Conservation (phyloP, 1,140 invertebrate species). For the Drosophila triauraria region DNA sequence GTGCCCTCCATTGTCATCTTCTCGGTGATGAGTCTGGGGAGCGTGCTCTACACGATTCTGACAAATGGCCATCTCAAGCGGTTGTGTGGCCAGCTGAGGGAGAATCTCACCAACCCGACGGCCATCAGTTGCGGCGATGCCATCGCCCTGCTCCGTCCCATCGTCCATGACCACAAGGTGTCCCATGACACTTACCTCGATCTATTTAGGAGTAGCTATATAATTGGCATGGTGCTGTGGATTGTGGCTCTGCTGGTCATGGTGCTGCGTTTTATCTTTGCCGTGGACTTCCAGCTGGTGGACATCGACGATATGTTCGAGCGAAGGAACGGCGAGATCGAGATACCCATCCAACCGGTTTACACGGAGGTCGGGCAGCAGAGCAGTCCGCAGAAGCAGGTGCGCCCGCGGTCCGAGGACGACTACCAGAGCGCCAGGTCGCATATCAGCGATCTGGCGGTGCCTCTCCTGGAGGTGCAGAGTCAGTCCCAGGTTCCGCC, state of each 20-base stretch:
- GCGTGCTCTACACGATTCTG: conserved; percentile 66
- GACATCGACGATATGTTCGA: conserved; percentile 76
- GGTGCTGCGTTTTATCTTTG: conserved; percentile 71
- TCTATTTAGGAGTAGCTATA: conserved; percentile 69
- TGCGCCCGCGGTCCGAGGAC: conserved; percentile 68
- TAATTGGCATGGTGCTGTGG: conserved; percentile 72
- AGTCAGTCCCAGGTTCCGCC: conserved; percentile 25
- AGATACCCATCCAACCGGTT: conserved; percentile 40
- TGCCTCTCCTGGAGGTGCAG: conserved; percentile 65
- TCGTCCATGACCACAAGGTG: conserved; percentile 64
- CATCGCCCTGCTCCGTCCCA: conserved; percentile 68
- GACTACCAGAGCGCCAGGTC: conserved; percentile 82
- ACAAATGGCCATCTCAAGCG: conserved; percentile 67
- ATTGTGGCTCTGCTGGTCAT: conserved; percentile 69
- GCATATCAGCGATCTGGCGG: conserved; percentile 67
- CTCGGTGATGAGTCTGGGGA: conserved; percentile 69
- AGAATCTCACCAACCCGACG: conserved; percentile 57
- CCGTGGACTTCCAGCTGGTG: conserved; percentile 80
- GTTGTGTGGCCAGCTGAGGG: conserved; percentile 61
- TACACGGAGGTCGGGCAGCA: conserved; percentile 56
- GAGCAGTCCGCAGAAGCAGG: conserved; percentile 46
- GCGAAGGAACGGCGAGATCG: background rate
- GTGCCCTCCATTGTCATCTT: conserved; percentile 79
- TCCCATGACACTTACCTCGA: conserved; percentile 67
- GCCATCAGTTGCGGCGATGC: conserved; percentile 75